phyloP scores from a whole-genome alignment of 2,888 invertebrate species.

The Trissolcus brochymenae region DNA sequence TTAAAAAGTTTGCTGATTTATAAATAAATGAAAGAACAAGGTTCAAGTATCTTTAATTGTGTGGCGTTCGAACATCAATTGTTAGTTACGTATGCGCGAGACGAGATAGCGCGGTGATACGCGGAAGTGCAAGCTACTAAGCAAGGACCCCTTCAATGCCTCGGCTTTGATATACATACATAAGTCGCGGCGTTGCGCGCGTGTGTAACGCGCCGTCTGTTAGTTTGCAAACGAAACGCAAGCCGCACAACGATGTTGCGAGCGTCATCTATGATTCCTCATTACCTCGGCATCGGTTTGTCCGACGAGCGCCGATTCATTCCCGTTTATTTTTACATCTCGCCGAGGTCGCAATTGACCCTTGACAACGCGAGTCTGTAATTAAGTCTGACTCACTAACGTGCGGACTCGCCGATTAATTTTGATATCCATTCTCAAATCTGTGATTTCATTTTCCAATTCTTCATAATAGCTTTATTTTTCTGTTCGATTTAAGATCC shows the following conservation, averaged over 20 bases:
- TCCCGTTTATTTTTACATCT: conserved; percentile 58
- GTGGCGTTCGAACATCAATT: conserved; percentile 48
- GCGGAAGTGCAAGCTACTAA: conserved; percentile 71
- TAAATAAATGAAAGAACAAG: conserved; percentile 9
- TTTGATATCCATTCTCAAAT: conserved; percentile 13
- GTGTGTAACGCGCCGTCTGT: conserved; percentile 63
- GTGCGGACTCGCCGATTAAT: conserved; percentile 43
- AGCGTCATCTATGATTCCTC: conserved; percentile 55
- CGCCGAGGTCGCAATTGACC: conserved; percentile 58
- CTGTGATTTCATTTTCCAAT: conserved; percentile 13
- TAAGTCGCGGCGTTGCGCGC: conserved; percentile 23
- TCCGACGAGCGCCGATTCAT: conserved; percentile 53
- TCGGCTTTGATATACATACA: conserved; percentile 63
- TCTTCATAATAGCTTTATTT: conserved; percentile 7
- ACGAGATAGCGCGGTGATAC: conserved; percentile 68
- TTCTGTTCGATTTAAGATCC: neutral
- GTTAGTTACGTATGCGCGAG: conserved; percentile 61
- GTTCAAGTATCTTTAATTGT: conserved; percentile 61
- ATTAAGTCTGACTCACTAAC: conserved; percentile 55
- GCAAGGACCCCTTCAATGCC: conserved; percentile 74
- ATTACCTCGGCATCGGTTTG: conserved; percentile 53
- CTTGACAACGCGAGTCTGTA: conserved; percentile 56
- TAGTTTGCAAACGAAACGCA: conserved; percentile 46
- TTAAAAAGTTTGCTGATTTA: too few species aligned
- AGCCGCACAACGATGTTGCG: conserved; percentile 35